A percentile compares a stretch with the other conserved stretches of the same genome.
These are phyloP conservation scores for Eristalinus sepulchralis DNA, from an alignment of 2,888 invertebrate genomes.

Conservation along the genomic window DNA sequence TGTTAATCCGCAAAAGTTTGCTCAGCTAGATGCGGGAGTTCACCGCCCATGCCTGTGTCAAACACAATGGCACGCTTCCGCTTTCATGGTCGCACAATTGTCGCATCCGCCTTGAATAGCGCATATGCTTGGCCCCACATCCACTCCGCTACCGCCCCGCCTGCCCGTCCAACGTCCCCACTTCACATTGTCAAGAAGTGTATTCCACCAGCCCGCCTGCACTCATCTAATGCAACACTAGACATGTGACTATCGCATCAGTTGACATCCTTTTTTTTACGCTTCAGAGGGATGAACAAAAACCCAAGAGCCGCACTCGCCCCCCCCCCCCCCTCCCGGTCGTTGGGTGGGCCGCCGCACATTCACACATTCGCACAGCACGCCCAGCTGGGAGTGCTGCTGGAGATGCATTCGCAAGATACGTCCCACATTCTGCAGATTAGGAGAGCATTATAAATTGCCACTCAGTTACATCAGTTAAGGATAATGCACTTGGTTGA, in stretches of 20 bases:
- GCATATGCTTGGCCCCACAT: slow-evolving; percentile 20
- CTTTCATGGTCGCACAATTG: slow-evolving; percentile 55
- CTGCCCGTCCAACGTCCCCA: neutral
- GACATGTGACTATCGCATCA: slow-evolving; percentile 57
- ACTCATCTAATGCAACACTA: slow-evolving; percentile 37
- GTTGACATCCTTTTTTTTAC: slow-evolving; percentile 59
- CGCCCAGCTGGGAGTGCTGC: neutral
- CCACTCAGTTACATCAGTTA: slow-evolving; percentile 70
- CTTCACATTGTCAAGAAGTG: slow-evolving; percentile 33
- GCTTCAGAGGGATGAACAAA: slow-evolving; percentile 22
- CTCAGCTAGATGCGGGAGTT: neutral
- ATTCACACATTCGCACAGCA: slow-evolving; percentile 22
- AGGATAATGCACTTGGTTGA: slow-evolving; percentile 65
- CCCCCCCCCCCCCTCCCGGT: neutral
- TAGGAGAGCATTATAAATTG: slow-evolving; percentile 67
- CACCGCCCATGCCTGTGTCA: slow-evolving; percentile 15
- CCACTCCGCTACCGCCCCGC: neutral
- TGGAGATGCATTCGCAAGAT: slow-evolving; percentile 57
- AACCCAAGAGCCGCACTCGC: neutral
- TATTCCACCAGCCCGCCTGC: neutral
- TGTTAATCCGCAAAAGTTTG: slow-evolving; percentile 21
- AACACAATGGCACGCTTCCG: slow-evolving; percentile 62
- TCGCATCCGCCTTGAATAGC: slow-evolving; percentile 13
- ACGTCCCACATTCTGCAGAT: slow-evolving; percentile 61
- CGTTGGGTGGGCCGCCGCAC: slow-evolving; percentile 32